Percentiles rank a stretch among this genome's conserved stretches.
Conservation (phyloP, 1,140 invertebrate genomes). For the Neodiprion virginianus region DNA sequence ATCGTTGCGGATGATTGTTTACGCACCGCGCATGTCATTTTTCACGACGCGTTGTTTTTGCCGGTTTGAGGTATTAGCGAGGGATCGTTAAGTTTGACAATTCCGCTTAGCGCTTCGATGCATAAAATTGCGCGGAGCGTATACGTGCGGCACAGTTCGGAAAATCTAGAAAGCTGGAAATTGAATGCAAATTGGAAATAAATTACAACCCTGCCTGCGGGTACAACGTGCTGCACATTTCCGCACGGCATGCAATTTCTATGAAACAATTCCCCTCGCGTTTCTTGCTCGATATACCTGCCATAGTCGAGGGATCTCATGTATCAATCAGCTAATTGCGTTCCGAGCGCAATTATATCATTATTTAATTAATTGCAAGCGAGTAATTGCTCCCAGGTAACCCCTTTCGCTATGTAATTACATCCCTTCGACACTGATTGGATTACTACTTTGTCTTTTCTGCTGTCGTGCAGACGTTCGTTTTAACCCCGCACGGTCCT, state of each 20-base stretch:
- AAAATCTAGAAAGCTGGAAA: conserved; percentile 38
- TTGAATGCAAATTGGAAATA: conserved; percentile 50
- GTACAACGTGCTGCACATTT: conserved; percentile 17
- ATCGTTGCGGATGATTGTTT: too few relatives aligned
- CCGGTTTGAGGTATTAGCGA: neutral
- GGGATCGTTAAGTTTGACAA: neutral
- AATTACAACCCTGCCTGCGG: conserved; percentile 40
- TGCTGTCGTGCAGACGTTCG: neutral
- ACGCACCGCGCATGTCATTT: too few relatives aligned
- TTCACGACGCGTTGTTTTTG: too few relatives aligned
- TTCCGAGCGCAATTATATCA: conserved; percentile 41
- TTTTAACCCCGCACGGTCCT: too few relatives aligned
- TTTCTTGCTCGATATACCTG: neutral
- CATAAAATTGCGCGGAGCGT: conserved; percentile 8
- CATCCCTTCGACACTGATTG: conserved; percentile 1
- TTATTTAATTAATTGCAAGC: conserved; percentile 47
- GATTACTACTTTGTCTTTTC: conserved; percentile 5
- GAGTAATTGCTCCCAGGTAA: conserved; percentile 15
- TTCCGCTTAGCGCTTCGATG: neutral
- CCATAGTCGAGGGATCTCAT: conserved; percentile 3
- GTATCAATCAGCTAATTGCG: conserved; percentile 48
- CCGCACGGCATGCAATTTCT: conserved; percentile 41
- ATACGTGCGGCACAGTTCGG: conserved; percentile 21
- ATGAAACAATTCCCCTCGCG: conserved; percentile 39
- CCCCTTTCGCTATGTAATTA: neutral